Conservation (phyloP, 2,797 vertebrate genomes). For the Astyanax mexicanus region DNA sequence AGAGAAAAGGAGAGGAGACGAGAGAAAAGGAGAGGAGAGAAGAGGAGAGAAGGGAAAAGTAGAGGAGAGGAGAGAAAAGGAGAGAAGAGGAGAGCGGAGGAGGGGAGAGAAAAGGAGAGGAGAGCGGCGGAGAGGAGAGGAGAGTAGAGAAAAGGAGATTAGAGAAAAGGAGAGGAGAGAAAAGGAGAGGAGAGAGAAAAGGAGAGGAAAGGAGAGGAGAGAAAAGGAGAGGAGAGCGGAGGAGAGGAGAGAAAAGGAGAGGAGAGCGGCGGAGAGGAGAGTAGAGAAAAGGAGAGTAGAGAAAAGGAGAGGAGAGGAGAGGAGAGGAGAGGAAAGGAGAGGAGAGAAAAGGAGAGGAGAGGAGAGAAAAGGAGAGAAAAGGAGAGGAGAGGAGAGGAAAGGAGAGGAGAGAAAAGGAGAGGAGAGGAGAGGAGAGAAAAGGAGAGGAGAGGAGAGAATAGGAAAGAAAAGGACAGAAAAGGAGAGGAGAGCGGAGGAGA, state of each 20-base stretch:
- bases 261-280: too few relatives aligned
- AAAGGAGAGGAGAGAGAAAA: too few relatives aligned
- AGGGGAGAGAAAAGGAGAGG: too few relatives aligned
- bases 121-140: too few relatives aligned
- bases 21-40: constrained; percentile 11
- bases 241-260: constrained; percentile 48
- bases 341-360: not conserved
- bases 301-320: constrained; percentile 22
- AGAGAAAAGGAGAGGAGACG: constrained; percentile 35
- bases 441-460: not conserved
- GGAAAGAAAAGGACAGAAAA: too few relatives aligned
- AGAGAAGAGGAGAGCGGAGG: too few relatives aligned
- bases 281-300: not conserved
- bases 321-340: constrained; percentile 6
- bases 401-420: not conserved
- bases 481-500: not conserved
- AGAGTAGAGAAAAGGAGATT: too few relatives aligned
- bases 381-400: not conserved
- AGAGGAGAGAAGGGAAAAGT: constrained; percentile 5
- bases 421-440: not conserved
- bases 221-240: not conserved
- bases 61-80: constrained; percentile 15
- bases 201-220: not conserved
- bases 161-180: too few relatives aligned
- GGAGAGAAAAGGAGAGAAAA: too few relatives aligned